Evolutionary conservation across 1,140 invertebrate genomes (phyloP), one percentile per base, ranked within the genome.

Genomic region (Lineus longissimus): DNA sequence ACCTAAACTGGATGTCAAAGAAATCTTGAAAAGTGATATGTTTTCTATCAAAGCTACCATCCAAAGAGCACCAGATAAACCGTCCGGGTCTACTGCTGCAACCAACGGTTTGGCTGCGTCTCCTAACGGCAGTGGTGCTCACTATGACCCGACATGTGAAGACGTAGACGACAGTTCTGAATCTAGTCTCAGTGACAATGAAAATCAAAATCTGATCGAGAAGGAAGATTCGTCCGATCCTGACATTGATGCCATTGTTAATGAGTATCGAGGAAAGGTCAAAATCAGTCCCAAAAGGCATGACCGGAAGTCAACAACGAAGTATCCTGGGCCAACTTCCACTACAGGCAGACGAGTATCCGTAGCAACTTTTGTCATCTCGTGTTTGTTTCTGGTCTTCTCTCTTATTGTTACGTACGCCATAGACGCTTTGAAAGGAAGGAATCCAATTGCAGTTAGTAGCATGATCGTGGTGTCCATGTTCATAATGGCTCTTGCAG

Each of bases 401-500:
- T 4, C 30, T n/a, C n/a, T 57, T 7, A 22, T 57, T n/a, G 4
- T 57, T n/a, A 57, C 30, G 7, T 27, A 19, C n/a, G 30, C n/a
- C 6, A 27, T 7, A n/a, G 30, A 29, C 23, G 17, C n/a, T 11
- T 33, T 33, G 27, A n/a, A 57, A 33, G 23, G 17, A 7, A 27
- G 27, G 27, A n/a, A 27, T 29, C 23, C 23, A n/a, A 19, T n/a
- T 19, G n/a, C 27, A 4, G 13, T 27, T 6, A 27, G 17, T 19
- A n/a, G 9, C 43, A 27, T 76, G 0, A 65, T 74, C 55, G 45
- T 72, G 7, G 69, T 72, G 51, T 22, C 72, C 1, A 62, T 74
- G 7, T 55, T 72, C n/a, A 65, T 77, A 43, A 36, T 74, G 15
- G 62, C 64, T 30, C 59, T 70, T 0, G 66, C 62, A 0, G 58